Base-by-base conservation (phyloP, 2,888 invertebrate genomes). In the Tubulanus polymorphus region DNA sequence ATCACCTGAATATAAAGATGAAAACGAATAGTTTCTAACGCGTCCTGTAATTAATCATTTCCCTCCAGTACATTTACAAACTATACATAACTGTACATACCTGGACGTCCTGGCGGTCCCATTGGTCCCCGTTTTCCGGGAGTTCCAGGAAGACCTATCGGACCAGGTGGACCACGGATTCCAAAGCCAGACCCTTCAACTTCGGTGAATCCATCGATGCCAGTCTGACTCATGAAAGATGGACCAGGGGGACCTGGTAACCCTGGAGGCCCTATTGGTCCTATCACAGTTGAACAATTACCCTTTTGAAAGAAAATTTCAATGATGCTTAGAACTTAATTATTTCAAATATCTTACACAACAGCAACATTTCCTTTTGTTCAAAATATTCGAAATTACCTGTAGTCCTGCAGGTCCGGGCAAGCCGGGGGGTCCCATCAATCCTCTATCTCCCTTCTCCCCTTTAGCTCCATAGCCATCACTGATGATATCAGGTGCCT, bases 341-440 rank as follows among this genome's bases (percentile, higher is more conserved):
- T n/a, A n/a, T n/a, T n/a, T n/a, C n/a, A n/a, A n/a, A n/a, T n/a
- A n/a, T n/a, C n/a, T n/a, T n/a, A n/a, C n/a, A n/a, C n/a, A n/a
- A n/a, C n/a, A n/a, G n/a, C n/a, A n/a, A n/a, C n/a, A n/a, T n/a
- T n/a, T n/a, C n/a, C n/a, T n/a, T n/a, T n/a, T n/a, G n/a, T n/a
- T n/a, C n/a, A n/a, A n/a, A n/a, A n/a, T n/a, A n/a, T n/a, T n/a
- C n/a, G n/a, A n/a, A n/a, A n/a, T n/a, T 5, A 18, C 55, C 10
- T 49, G 32, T 25, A 37, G 27, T 6, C 55, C 55, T 52, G 55
- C 51, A 32, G 55, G 51, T 12, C 55, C 55, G 15, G 54, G 55
- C 28, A 48, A 12, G 2, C 55, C 55, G n/a, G 28, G 51, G 10
- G 18, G 25, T 26, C 55, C 55, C 3, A 15, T 12, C 5, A 23